Evolutionary conservation across 2,888 invertebrate genomes (phyloP).

Genomic region (Gymnosoma rotundatum): DNA sequence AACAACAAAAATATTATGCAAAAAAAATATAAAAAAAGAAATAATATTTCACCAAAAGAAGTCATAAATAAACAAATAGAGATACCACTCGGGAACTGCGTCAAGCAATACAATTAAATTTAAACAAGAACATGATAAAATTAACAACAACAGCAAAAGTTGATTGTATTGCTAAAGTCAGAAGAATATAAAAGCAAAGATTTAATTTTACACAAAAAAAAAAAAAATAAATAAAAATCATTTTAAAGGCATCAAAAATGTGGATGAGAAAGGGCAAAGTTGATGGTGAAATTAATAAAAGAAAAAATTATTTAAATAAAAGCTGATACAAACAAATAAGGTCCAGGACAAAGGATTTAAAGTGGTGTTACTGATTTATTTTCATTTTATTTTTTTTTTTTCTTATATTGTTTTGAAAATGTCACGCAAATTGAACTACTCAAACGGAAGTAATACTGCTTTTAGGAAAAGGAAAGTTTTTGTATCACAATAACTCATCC

Average conservation of each 20-base stretch:
- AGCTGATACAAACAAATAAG: not conserved
- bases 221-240: not conserved
- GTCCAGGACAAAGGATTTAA: conserved; percentile 6
- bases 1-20: conserved; percentile 31
- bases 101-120: conserved; percentile 38
- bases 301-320: conserved; percentile 20
- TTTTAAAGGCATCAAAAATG: conserved; percentile 1
- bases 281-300: conserved; percentile 19
- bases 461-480: not conserved
- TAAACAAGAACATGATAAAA: conserved; percentile 27
- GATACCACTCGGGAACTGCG: conserved; percentile 14
- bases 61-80: conserved; percentile 28
- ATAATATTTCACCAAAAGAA: conserved; percentile 46
- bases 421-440: not conserved
- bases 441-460: not conserved
- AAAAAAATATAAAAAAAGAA: conserved; percentile 3
- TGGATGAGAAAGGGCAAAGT: not conserved
- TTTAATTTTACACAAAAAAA: conserved; percentile 3
- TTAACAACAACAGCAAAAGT: conserved; percentile 2
- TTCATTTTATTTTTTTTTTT: not conserved
- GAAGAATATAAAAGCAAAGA: conserved; percentile 30
- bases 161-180: conserved; percentile 30
- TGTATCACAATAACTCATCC: too few relatives aligned
- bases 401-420: not conserved
- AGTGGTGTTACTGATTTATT: not conserved